These are phyloP conservation scores for Ericerus pela DNA, from an alignment of 1,140 invertebrate genomes.

Conservation along the genomic window DNA sequence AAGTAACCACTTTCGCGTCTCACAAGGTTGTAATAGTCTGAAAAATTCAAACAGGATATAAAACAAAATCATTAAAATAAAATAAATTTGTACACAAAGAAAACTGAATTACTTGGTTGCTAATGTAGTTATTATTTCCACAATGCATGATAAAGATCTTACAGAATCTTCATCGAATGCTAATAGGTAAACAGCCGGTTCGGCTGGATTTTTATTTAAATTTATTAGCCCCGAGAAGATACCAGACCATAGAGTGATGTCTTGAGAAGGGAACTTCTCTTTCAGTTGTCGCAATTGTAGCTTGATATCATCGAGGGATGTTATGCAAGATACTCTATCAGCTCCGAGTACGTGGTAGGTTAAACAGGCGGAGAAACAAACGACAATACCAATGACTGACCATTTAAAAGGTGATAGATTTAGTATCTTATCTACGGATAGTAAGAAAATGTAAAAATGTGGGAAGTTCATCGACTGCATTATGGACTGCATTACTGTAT, in stretches of 20 bases:
- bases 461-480: too few relatives aligned
- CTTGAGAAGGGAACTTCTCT: background rate
- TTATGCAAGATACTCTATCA: too few relatives aligned
- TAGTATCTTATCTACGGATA: too few relatives aligned
- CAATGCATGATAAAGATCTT: background rate
- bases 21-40: background rate
- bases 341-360: too few relatives aligned
- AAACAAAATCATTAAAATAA: background rate
- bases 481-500: too few relatives aligned
- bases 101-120: background rate
- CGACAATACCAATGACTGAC: too few relatives aligned
- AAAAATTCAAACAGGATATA: background rate
- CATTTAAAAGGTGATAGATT: too few relatives aligned
- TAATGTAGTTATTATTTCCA: background rate
- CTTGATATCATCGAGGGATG: too few relatives aligned
- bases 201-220: background rate
- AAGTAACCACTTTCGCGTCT: background rate
- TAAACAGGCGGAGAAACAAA: too few relatives aligned
- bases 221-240: background rate
- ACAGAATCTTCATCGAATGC: background rate
- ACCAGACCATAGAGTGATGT: background rate
- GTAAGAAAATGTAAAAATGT: too few relatives aligned
- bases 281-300: too few relatives aligned
- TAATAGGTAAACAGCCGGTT: background rate
- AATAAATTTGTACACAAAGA: background rate